phyloP scores from a whole-genome alignment of 1,140 invertebrate genomes.

The Whitmania pigra region DNA sequence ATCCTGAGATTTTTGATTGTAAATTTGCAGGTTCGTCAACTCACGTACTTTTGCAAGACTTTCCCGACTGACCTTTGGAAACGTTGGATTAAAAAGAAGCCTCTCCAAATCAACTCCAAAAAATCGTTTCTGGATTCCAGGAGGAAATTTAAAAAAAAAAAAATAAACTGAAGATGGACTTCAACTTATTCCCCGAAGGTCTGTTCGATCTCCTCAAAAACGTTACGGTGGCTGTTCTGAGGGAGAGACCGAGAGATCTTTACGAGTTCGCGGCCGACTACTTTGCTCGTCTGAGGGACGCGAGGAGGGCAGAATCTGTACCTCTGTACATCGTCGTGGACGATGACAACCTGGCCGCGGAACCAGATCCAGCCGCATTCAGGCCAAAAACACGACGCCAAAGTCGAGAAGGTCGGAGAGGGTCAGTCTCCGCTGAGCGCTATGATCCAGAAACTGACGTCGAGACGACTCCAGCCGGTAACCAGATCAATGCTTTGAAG shows the following conservation, averaged over 20 bases:
- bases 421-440: constrained; percentile 58
- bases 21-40: too few species aligned
- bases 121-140: too few species aligned
- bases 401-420: constrained; percentile 30
- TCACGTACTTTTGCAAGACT: too few species aligned
- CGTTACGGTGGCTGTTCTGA: constrained; percentile 81
- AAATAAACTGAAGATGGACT: constrained; percentile 1
- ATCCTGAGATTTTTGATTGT: too few species aligned
- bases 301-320: constrained; percentile 30
- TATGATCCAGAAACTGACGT: constrained; percentile 90
- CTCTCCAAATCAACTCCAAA: too few species aligned
- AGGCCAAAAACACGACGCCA: constrained; percentile 31
- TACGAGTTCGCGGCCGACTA: constrained; percentile 81
- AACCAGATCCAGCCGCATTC: constrained; percentile 35
- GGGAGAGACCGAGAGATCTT: constrained; percentile 77
- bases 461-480: constrained; percentile 56
- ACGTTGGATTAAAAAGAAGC: too few species aligned
- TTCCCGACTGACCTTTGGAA: too few species aligned
- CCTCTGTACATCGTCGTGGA: constrained; percentile 42
- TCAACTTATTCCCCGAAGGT: constrained; percentile 59
- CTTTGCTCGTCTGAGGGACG: constrained; percentile 54
- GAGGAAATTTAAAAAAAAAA: neutral
- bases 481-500: constrained; percentile 33
- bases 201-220: constrained; percentile 79
- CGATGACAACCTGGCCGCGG: constrained; percentile 35